Evolutionary conservation across 2,797 vertebrate genomes (phyloP).

Genomic region (Trematomus bernacchii): DNA sequence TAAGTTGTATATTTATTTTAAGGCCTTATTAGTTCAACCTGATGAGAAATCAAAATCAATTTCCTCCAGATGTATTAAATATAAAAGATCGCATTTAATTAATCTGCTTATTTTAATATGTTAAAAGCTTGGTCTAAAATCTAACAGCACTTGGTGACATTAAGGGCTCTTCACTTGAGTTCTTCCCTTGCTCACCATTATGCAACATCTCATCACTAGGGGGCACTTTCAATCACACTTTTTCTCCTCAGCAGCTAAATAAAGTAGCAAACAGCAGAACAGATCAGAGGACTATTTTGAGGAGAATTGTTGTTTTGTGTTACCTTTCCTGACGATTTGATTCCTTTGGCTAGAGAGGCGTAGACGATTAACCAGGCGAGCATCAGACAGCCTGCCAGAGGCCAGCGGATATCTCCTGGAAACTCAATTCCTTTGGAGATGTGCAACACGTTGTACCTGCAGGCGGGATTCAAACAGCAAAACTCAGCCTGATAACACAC

Average conservation of each 20-base stretch:
- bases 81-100: not conserved
- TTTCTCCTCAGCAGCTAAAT: not conserved
- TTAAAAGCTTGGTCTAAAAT: not conserved
- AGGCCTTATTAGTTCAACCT: not conserved
- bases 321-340: conserved; percentile 99
- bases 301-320: not conserved
- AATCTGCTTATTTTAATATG: not conserved
- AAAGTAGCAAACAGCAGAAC: not conserved
- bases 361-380: conserved; percentile 98
- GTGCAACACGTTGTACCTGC: conserved; percentile 97
- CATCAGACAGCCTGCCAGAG: conserved; percentile 91
- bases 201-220: conserved; percentile 15
- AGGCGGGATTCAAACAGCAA: conserved; percentile 13
- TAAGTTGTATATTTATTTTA: not conserved
- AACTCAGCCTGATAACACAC: conserved; percentile 6
- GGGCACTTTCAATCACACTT: conserved; percentile 5
- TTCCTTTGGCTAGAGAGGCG: conserved; percentile 96
- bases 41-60: not conserved
- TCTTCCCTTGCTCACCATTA: not conserved
- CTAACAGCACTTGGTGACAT: not conserved
- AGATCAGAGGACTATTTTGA: not conserved
- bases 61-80: not conserved
- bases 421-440: conserved; percentile 98
- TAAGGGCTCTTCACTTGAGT: not conserved
- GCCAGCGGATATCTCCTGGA: conserved; percentile 96